Evolutionary conservation across 2,888 invertebrate species (phyloP), one percentile per base, ranked within the genome.

Genomic region (Desoria tigrina): DNA sequence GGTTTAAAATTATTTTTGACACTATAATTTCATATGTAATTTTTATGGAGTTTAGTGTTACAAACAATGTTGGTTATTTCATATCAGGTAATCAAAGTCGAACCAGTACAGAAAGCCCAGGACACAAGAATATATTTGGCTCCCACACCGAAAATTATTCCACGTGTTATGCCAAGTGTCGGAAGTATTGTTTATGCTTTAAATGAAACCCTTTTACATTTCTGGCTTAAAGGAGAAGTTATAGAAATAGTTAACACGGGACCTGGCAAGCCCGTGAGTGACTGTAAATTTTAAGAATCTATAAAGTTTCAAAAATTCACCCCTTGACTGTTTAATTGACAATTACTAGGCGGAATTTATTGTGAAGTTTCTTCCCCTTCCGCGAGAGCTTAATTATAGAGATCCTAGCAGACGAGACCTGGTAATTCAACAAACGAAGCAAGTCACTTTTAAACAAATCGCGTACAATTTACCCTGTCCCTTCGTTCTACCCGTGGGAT

Each of bases 401-500:
- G 71, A 71, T 18, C 6, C 32, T 4, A 61, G 23, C n/a, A 58
- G 59, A 6, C 65, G 68, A 42, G 61, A 57, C 4, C 9, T 9
- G 16, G 24, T 21, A 23, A 54, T 16, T 16, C 54, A n/a, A 42
- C 42, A 9, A 42, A 9, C 11, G 56, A 39, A 57, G 39, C 39
- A 37, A 57, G 49, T 66, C 2, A 82, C 83, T 0, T 90, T 88
- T 0, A 86, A 88, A 68, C 87, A 88, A 71, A 78, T 93, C 42
- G 94, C 94, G 0, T 89, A 89, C 77, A 80, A 82, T 21, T 83
- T 84, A 2, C 84, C 87, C 0, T 83, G 88, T 1, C 80, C 84
- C 45, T 88, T 89, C 0, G 82, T 89, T 16, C 83, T 94, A 69
- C 87, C 88, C 2, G 90, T 94, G 7, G 92, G 93, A 81, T 89